Base-by-base conservation (phyloP, 2,113 vertebrate genomes). In the Rhinichthys klamathensis region DNA sequence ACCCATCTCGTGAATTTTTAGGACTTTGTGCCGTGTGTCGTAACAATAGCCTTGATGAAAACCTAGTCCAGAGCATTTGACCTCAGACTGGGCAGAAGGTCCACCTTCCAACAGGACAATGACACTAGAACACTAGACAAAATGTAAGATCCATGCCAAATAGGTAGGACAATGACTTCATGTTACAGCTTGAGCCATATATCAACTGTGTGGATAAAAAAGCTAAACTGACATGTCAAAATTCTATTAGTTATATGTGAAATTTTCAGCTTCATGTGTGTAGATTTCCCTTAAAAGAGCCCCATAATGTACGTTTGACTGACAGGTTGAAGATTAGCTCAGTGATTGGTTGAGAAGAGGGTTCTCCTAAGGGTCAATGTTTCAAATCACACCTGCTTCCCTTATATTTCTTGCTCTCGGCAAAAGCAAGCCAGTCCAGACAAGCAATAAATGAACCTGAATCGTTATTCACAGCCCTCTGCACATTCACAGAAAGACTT, bases 351-450 rank as follows among this genome's bases (percentile, higher is more conserved):
- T 80, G 61, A 72, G 72, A 82, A 69, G n/a, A 82, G 77, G 87
- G 70, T 76, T 88, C 83, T 91, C 75, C 85, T 51, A 82, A 74
- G 21, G 85, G 82, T 81, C 89, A 90, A 77, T 83, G 77, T 91
- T 89, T 89, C 84, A 87, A 88, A 63, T 30, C 91, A 91, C 91
- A 94, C 91, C 93, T 94, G 93, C 91, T 88, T 84, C 79, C 83
- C 73, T 84, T 85, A 76, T 81, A 58, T 80, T 2, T 65, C 30
- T 90, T 7, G 85, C 92, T 87, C 56, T 78, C 80, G 91, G 93
- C 90, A 79, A 91, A 91, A 60, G 86, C 82, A 73, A 87, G 86
- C 91, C 58, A 92, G 93, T 92, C 87, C 81, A 89, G 87, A 87
- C 93, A 95, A 84, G 93, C 80, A 88, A 77, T 67, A 82, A 88